These are phyloP conservation scores for Sinopyrophorus schimmeli DNA, from an alignment of 2,888 invertebrate species.

Conservation along the genomic window DNA sequence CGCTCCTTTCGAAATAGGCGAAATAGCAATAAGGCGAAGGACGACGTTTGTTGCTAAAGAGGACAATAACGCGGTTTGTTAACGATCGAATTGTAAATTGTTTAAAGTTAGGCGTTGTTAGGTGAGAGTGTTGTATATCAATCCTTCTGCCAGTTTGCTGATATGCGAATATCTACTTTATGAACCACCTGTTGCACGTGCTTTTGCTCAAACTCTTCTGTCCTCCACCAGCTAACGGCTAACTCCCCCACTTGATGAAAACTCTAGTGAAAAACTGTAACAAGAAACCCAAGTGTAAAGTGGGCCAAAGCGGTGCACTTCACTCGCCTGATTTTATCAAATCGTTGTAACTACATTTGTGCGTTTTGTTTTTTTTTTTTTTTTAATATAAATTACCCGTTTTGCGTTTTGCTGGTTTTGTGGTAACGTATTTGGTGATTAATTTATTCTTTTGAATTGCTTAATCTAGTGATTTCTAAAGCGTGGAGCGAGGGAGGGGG, in stretches of 20 bases:
- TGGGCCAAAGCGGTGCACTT: conserved; percentile 29
- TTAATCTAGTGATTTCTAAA: no score
- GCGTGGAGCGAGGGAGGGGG: no score
- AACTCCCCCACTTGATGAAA: conserved; percentile 45
- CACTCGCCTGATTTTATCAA: conserved; percentile 16
- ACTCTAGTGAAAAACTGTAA: conserved; percentile 35
- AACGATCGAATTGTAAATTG: conserved; percentile 18
- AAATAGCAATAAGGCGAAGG: no score
- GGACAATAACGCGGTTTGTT: no score
- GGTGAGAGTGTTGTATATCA: conserved; percentile 46
- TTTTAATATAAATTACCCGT: no score
- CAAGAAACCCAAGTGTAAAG: conserved; percentile 41
- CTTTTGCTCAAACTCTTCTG: conserved; percentile 39
- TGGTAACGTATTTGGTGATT: no score
- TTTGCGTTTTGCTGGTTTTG: no score
- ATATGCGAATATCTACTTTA: conserved; percentile 61
- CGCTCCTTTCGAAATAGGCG: no score
- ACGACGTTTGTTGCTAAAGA: no score
- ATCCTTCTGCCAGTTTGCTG: conserved; percentile 53
- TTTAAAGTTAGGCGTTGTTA: conserved; percentile 28
- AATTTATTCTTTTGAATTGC: no score
- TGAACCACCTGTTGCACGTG: conserved; percentile 57
- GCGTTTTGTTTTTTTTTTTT: background rate
- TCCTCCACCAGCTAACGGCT: conserved; percentile 42
- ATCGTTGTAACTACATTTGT: conserved; percentile 8